Evolutionary conservation across 2,113 vertebrate species (phyloP), one percentile per base, ranked within the genome.

Genomic region (Hucho hucho): DNA sequence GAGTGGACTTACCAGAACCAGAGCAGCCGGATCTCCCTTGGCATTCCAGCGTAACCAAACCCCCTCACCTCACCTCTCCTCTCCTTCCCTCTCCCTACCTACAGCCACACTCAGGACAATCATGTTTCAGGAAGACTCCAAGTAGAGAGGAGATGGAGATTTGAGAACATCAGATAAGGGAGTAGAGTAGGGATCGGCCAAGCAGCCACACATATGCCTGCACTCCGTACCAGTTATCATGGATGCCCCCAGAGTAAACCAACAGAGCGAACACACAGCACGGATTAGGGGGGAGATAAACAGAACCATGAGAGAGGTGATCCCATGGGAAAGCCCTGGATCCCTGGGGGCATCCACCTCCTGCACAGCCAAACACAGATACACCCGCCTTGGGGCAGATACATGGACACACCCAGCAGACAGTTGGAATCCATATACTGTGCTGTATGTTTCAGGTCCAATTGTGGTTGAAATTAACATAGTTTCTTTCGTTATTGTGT

Each of bases 101-200:
- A 29, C n/a, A 24, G 56, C 26, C 32, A 22, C 46, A 58, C 61
- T 56, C 79, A n/a, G 7, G 47, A 63, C 61, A 47, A 72, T 74
- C 28, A 32, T 37, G 18, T 25, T 64, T 64, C 26, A 70, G 61
- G 66, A 58, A 71, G 66, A 53, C 6, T 26, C 53, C 67, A 69
- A 47, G 64, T n/a, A 61, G 20, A 22, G n/a, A 22, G 58, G 32
- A 43, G 70, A 25, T 29, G 37, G 74, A 58, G 69, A 78, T 78
- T 83, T 72, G 49, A 49, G 46, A 79, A 84, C 82, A 81, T 63
- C 63, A 73, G 79, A 79, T 81, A 81, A 84, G 70, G 43, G 37
- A 75, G 66, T 74, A 69, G 79, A 81, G 73, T 74, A 76, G 76
- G 49, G 66, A 53, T 53, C 16, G 49, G 14, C 71, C 65, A 63